A percentile compares a stretch with the other conserved stretches of the same genome.
Evolutionary conservation across 1,140 invertebrate species (phyloP).

Genomic region (Doryteuthis pealeii): DNA sequence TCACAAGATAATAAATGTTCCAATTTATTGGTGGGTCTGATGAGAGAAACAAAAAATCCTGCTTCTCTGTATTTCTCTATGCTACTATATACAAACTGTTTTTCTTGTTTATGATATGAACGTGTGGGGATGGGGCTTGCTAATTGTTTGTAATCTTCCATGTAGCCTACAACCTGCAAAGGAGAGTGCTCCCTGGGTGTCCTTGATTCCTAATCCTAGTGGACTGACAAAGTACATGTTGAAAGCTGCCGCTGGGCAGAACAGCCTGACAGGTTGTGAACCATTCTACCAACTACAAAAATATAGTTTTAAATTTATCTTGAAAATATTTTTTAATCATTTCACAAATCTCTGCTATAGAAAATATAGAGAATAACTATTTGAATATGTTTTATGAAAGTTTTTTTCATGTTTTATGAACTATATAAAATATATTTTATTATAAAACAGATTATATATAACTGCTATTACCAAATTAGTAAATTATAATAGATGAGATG

Average conservation of each 20-base stretch:
- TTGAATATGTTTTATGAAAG: background rate
- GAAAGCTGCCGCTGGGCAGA: constrained; percentile 5
- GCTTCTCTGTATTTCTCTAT: constrained; percentile 10
- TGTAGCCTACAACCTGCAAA: constrained; percentile 4
- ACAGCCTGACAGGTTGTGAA: constrained; percentile 5
- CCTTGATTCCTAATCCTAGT: constrained; percentile 7
- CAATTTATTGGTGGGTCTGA: constrained; percentile 2
- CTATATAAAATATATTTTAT: no score
- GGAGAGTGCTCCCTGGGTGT: background rate
- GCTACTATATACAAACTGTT: background rate
- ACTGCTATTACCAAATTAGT: no score
- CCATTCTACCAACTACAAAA: constrained; percentile 6
- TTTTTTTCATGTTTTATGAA: no score
- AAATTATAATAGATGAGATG: no score
- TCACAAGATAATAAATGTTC: background rate
- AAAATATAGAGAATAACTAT: background rate
- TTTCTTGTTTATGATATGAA: constrained; percentile 1
- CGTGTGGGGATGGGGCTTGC: background rate
- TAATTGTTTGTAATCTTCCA: constrained; percentile 9
- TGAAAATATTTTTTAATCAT: background rate
- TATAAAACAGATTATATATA: no score
- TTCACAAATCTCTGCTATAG: background rate
- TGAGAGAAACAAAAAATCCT: constrained; percentile 2
- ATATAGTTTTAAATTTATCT: no score
- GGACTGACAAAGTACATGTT: constrained; percentile 4